Conservation (phyloP, 2,113 vertebrate genomes). For the Ovis canadensis region DNA sequence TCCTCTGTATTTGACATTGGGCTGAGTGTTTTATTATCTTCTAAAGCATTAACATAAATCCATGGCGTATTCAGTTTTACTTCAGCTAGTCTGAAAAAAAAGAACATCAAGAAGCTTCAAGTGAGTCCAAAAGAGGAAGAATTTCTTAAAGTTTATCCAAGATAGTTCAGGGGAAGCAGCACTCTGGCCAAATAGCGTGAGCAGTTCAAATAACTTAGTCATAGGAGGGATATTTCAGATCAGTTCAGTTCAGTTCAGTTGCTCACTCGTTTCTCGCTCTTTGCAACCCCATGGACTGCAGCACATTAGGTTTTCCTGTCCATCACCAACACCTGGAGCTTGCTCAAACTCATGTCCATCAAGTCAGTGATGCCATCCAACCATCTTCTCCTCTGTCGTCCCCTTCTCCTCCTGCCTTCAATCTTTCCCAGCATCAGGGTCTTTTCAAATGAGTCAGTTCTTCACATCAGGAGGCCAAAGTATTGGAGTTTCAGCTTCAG, state of each 20-base stretch:
- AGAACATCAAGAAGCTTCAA: background rate
- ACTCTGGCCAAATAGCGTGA: background rate
- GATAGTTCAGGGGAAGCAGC: background rate
- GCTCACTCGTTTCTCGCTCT: background rate
- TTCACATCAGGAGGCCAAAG: background rate
- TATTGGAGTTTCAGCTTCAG: background rate
- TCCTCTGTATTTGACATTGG: background rate
- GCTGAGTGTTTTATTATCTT: background rate
- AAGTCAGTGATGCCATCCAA: background rate
- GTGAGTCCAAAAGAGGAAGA: background rate
- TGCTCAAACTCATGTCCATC: background rate
- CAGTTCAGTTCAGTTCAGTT: background rate
- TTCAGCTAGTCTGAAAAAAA: background rate
- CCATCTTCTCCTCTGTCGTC: background rate
- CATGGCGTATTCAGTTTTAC: background rate
- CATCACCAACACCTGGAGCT: background rate
- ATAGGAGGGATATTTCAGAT: background rate
- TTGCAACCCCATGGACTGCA: background rate
- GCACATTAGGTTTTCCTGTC: background rate
- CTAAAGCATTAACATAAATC: background rate
- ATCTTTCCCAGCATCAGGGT: background rate
- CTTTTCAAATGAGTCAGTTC: background rate
- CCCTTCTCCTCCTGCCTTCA: background rate
- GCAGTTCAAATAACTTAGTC: background rate
- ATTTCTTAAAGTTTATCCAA: background rate